Evolutionary conservation across 92 coral and sea anemone species (phyloP).

Genomic region (Epizoanthus fatuus): DNA sequence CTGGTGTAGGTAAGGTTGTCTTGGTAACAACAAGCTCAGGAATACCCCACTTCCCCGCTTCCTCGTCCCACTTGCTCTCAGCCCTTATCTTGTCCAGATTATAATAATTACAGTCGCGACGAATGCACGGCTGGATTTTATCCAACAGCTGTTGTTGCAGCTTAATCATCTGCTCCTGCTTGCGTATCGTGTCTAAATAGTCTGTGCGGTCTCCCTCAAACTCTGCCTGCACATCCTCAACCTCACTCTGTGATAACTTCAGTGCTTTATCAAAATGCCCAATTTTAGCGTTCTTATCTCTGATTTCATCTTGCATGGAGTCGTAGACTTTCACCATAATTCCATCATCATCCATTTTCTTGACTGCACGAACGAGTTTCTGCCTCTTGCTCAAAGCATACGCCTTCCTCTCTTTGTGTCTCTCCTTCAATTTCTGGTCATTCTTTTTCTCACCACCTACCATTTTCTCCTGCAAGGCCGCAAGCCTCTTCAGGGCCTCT

Average conservation of each 20-base stretch:
- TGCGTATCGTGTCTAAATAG: slow-evolving; percentile 91
- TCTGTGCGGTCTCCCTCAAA: slow-evolving; percentile 92
- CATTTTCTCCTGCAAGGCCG: slow-evolving; percentile 87
- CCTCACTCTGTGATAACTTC: slow-evolving; percentile 72
- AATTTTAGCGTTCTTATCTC: slow-evolving; percentile 74
- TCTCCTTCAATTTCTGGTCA: slow-evolving; percentile 90
- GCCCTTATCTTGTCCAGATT: slow-evolving; percentile 87
- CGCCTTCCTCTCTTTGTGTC: slow-evolving; percentile 83
- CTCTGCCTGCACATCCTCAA: slow-evolving; percentile 88
- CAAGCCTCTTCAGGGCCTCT: slow-evolving; percentile 84
- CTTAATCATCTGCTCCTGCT: slow-evolving; percentile 89
- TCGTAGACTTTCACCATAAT: slow-evolving; percentile 96
- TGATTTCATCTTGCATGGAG: slow-evolving; percentile 92
- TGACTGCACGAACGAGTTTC: slow-evolving; percentile 85
- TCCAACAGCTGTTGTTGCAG: slow-evolving; percentile 93
- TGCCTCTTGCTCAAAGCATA: slow-evolving; percentile 82
- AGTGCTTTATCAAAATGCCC: slow-evolving; percentile 78
- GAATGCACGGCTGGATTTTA: slow-evolving; percentile 96
- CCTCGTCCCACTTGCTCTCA: slow-evolving; percentile 94
- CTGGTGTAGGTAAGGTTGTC: slow-evolving; percentile 95
- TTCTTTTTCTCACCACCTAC: slow-evolving; percentile 96
- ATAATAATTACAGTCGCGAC: slow-evolving; percentile 95
- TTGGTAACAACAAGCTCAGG: slow-evolving; percentile 92
- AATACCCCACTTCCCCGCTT: slow-evolving; percentile 81
- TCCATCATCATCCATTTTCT: slow-evolving; percentile 95